phyloP scores from a whole-genome alignment of 2,113 vertebrate genomes.

The Alouatta palliata region DNA sequence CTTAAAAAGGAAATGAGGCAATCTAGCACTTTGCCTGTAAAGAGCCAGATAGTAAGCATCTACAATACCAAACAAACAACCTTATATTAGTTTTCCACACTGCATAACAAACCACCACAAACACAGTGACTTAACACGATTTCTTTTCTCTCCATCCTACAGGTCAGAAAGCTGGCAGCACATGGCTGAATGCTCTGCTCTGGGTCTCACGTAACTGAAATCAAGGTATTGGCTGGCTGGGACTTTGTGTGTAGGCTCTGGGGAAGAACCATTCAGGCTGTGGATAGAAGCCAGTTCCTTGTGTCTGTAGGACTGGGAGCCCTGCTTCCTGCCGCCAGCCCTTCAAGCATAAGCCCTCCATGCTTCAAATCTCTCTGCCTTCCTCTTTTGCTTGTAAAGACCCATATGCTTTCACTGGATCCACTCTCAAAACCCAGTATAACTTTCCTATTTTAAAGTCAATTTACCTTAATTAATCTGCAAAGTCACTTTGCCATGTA shows the following conservation, averaged over 20 bases:
- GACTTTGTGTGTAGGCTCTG: not conserved
- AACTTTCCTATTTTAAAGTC: not conserved
- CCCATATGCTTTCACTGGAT: not conserved
- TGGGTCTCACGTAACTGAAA: not conserved
- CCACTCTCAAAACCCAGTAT: not conserved
- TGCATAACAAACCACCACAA: not conserved
- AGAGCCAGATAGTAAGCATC: not conserved
- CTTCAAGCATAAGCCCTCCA: not conserved
- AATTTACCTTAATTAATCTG: not conserved
- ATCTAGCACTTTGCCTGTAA: not conserved
- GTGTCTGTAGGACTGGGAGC: not conserved
- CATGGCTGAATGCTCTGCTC: not conserved
- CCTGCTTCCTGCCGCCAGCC: not conserved
- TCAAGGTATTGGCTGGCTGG: no score
- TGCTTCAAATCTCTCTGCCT: not conserved
- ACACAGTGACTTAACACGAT: not conserved
- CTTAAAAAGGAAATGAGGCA: not conserved
- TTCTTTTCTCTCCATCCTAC: not conserved
- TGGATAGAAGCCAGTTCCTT: not conserved
- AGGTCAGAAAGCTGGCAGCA: not conserved
- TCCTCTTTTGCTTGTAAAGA: not conserved
- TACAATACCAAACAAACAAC: not conserved
- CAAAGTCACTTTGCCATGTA: not conserved
- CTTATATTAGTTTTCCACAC: not conserved
- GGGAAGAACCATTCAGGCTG: not conserved